Base-by-base conservation (phyloP, 2,888 invertebrate genomes). In the Clostera curtula region DNA sequence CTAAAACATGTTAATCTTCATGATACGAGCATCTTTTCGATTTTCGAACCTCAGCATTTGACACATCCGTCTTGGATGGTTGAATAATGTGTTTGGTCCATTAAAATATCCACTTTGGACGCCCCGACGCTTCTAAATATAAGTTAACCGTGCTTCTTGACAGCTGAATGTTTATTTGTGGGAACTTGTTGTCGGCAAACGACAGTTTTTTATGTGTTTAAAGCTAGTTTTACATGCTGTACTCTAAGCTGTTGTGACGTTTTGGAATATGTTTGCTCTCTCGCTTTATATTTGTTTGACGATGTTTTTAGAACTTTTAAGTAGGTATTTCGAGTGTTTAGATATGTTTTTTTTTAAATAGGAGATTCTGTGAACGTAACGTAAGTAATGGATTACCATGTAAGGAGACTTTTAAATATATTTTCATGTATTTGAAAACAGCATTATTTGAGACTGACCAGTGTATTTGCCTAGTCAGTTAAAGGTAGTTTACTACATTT, bases 131-230 rank as follows among this genome's bases (percentile, higher is more conserved):
- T 56, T 65, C 70, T 71, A 73, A 72, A 74, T 67, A 72, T 73
- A 74, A 44, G 42, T 40, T 38, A 44, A 40, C 50, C 48, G 45
- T 53, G 55, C 56, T 45, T 46, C 57, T 48, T 66, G 70, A 64
- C 71, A 68, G 68, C 50, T 60, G 53, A 64, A 63, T 64, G 65
- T 74, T 69, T 73, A 66, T 73, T 70, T 71, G 68, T 68, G 65
- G 62, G 56, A 59, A 52, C 66, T 58, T 62, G 59, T 64, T 54
- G 44, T 43, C 40, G 45, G 30, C 44, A 49, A 40, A 43, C 52
- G 45, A 49, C 40, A 38, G n/a, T n/a, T 54, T 67, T 66, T 63
- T 57, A 40, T 34, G 29, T 27, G 31, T 44, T 32, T 43, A 39
- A 48, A 31, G 26, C 40, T 29, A 25, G 33, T 40, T 51, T 49